Evolutionary conservation across 2,113 vertebrate species (phyloP).

Genomic region (Pipa parva): DNA sequence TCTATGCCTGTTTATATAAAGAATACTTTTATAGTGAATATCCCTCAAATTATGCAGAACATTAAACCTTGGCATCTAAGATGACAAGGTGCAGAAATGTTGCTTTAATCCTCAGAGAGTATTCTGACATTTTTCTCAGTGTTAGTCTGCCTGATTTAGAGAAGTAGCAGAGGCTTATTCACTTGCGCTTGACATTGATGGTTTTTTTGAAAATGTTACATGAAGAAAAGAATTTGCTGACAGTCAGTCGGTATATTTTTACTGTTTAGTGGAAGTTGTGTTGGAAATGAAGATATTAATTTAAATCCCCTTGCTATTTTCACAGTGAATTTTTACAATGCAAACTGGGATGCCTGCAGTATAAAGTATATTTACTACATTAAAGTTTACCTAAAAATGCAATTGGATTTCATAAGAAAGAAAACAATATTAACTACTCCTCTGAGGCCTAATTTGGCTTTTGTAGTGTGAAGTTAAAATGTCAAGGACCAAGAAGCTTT

Average conservation of each 20-base stretch:
- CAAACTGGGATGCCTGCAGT: not conserved
- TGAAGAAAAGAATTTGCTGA: slow-evolving; percentile 52
- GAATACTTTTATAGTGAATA: slow-evolving; percentile 47
- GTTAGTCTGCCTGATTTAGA: slow-evolving; percentile 63
- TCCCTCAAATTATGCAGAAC: slow-evolving; percentile 54
- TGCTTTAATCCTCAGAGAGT: slow-evolving; percentile 61
- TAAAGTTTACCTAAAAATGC: slow-evolving; percentile 43
- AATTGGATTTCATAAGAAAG: slow-evolving; percentile 48
- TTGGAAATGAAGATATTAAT: slow-evolving; percentile 54
- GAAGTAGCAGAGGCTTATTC: slow-evolving; percentile 51
- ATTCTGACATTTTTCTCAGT: slow-evolving; percentile 57
- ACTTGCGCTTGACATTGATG: slow-evolving; percentile 65
- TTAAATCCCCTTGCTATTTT: slow-evolving; percentile 39
- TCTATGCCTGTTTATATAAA: slow-evolving; percentile 45
- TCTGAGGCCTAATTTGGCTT: slow-evolving; percentile 61
- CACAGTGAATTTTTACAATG: not conserved
- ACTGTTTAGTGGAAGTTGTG: slow-evolving; percentile 58
- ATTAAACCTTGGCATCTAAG: slow-evolving; percentile 45
- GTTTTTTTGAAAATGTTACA: slow-evolving; percentile 57
- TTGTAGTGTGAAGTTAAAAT: slow-evolving; percentile 55
- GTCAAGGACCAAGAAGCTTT: slow-evolving; percentile 50
- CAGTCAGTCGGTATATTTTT: slow-evolving; percentile 47
- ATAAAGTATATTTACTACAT: not conserved
- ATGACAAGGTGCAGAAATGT: slow-evolving; percentile 63
- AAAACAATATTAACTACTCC: slow-evolving; percentile 48